These are phyloP conservation scores for Acrobasis consociella DNA, from an alignment of 2,888 invertebrate species.

Conservation along the genomic window DNA sequence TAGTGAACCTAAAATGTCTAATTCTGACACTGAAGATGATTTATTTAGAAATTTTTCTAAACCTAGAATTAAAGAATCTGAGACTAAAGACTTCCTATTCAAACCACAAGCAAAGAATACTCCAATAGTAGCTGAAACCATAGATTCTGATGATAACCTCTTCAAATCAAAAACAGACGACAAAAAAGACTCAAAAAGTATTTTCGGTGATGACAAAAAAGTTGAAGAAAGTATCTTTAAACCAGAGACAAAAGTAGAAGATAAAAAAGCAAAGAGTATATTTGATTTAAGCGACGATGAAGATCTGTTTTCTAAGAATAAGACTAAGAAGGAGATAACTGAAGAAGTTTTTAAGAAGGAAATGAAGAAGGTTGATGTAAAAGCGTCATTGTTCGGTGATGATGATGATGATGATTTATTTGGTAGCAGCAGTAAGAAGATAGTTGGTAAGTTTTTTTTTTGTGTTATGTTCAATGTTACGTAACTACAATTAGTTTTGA, in stretches of 20 bases:
- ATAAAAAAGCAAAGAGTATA: constrained; percentile 28
- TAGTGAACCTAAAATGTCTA: constrained; percentile 46
- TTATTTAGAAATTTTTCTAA: constrained; percentile 44
- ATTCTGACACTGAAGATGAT: constrained; percentile 67
- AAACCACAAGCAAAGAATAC: background rate
- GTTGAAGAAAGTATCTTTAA: background rate
- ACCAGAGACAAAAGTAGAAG: constrained; percentile 25
- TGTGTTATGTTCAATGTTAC: no score
- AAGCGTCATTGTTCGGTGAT: constrained; percentile 62
- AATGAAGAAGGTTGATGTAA: constrained; percentile 38
- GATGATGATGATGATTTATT: constrained; percentile 67
- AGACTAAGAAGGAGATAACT: constrained; percentile 7
- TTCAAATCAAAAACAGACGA: background rate
- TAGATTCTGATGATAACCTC: background rate
- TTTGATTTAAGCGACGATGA: constrained; percentile 12
- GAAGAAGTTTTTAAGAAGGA: constrained; percentile 20
- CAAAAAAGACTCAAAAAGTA: constrained; percentile 26
- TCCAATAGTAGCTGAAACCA: background rate
- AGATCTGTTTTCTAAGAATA: constrained; percentile 9
- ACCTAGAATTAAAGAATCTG: background rate
- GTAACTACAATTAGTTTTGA: no score
- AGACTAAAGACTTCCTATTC: background rate
- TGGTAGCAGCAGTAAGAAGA: constrained; percentile 47
- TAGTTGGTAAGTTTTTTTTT: constrained; percentile 42
- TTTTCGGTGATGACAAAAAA: constrained; percentile 20